Base-by-base conservation (phyloP, 2,888 invertebrate species). In the Macaria liturata region DNA sequence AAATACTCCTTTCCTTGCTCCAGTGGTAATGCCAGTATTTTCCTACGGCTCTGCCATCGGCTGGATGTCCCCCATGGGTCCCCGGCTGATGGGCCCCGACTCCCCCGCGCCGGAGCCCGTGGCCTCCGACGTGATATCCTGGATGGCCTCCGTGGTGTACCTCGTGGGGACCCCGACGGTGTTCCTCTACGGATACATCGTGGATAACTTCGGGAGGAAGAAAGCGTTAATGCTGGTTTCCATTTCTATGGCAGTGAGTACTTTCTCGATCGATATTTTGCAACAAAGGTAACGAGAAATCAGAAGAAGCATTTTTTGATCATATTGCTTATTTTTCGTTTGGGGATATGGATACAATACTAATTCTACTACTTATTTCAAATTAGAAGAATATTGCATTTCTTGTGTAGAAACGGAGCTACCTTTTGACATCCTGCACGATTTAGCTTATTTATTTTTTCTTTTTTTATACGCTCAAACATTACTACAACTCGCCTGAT, bases 141-240 rank as follows among this genome's bases (percentile, higher is more conserved):
- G 93, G 93, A 88, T 94, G 81, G 93, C 93, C 0, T 93, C 93
- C 0, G 85, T 92, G 1, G 86, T 92, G 8, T 93, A 93, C 71
- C 72, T 94, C 0, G 93, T 93, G 5, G 93, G 92, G 0, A 87
- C 93, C 0, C 83, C 92, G 0, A 90, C 93, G 0, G 93, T 93
- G 4, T 91, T 93, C 67, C 72, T 93, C 3, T 93, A 91, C 66
- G 93, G 93, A 0, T 86, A 86, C 37, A 74, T 92, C 1, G 92
- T 93, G 0, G 93, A 93, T 63, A 88, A 85, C 57, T 88, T 83
- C 57, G 94, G 94, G 2, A 79, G 94, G 61, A 94, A 93, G 70
- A 84, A 74, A 37, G 92, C 93, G 2, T 54, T 91, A 57, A 80
- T 91, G 84, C 51, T 89, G 2, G 86, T 88, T 0, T 91, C 91